phyloP scores from a whole-genome alignment of 2,888 invertebrate species.

The Ennomos quercinarius region DNA sequence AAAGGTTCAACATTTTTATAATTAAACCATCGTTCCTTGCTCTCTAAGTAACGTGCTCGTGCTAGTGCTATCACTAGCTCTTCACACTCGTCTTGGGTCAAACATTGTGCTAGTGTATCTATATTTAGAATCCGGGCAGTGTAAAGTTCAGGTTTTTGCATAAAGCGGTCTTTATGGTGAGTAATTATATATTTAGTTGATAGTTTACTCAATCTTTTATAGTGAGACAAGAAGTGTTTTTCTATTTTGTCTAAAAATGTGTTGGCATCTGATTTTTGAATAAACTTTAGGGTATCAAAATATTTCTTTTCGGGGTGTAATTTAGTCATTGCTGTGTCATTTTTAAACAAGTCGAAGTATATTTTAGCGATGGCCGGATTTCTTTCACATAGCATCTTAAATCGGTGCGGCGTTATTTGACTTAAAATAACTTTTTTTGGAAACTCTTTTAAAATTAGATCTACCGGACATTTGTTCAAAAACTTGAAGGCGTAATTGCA shows the following conservation, averaged over 20 bases:
- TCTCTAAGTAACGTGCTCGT: constrained; percentile 52
- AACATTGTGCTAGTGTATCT: constrained; percentile 51
- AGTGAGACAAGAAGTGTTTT: constrained; percentile 47
- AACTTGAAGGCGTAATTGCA: constrained; percentile 57
- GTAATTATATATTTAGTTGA: constrained; percentile 57
- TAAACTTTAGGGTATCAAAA: constrained; percentile 51
- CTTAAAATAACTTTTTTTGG: constrained; percentile 42
- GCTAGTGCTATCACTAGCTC: constrained; percentile 55
- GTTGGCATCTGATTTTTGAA: constrained; percentile 55
- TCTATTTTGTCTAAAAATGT: constrained; percentile 59
- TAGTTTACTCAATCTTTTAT: constrained; percentile 42
- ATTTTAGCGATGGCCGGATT: constrained; percentile 53
- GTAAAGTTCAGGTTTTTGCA: constrained; percentile 60
- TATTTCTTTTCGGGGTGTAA: constrained; percentile 32
- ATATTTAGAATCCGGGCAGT: constrained; percentile 53
- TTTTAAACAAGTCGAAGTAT: constrained; percentile 55
- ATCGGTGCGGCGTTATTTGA: constrained; percentile 53
- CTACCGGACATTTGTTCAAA: constrained; percentile 54
- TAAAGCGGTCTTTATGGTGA: constrained; percentile 53
- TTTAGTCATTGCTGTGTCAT: constrained; percentile 29
- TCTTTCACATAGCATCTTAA: constrained; percentile 60
- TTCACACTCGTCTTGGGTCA: constrained; percentile 57
- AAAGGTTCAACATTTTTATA: constrained; percentile 61
- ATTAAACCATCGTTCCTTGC: constrained; percentile 46
- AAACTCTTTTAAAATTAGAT: constrained; percentile 52